Evolutionary conservation across 2,113 vertebrate genomes (phyloP), one percentile per base, ranked within the genome.

Genomic region (Sebastes schlegelii): DNA sequence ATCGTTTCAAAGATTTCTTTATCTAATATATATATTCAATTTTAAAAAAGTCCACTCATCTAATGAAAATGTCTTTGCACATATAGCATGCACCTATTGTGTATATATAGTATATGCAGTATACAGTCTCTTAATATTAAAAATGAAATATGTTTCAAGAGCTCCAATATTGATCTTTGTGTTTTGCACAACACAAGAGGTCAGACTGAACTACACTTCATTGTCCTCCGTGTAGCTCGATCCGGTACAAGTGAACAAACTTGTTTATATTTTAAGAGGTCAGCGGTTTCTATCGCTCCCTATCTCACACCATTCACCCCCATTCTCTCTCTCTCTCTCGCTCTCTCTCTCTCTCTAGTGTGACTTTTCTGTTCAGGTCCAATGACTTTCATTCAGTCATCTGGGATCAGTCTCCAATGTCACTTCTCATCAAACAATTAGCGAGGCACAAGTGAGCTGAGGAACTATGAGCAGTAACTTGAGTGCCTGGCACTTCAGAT

Each of bases 381-480:
- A 65, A 2, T 55, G 74, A 87, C 82, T 84, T 73, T 76, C 45
- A 74, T 83, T 83, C 74, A 88, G 73, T 76, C 58, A n/a, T 70
- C 69, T 43, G 51, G 65, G 78, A 80, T 78, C 74, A 26, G 74
- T 80, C 82, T 88, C 61, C 1, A 40, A 72, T 89, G 77, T 84
- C 89, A 61, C 61, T 19, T 77, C 77, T 72, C 81, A 83, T n/a
- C 76, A 73, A 84, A 82, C 74, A 83, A 86, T 82, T 87, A 77
- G 82, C 68, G 5, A n/a, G 61, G 67, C 79, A 77, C 55, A 74
- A 21, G 48, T 76, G 26, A 80, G 70, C 88, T 45, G 78, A 64
- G 78, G 68, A 84, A 78, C 75, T 69, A 82, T 23, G 70, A 80
- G 77, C 73, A 68, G 91, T 80, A 91, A 92, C 85, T 77, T 21